These are phyloP conservation scores for Aselliscus stoliczkanus DNA, from an alignment of 2,797 vertebrate species.

Conservation along the genomic window DNA sequence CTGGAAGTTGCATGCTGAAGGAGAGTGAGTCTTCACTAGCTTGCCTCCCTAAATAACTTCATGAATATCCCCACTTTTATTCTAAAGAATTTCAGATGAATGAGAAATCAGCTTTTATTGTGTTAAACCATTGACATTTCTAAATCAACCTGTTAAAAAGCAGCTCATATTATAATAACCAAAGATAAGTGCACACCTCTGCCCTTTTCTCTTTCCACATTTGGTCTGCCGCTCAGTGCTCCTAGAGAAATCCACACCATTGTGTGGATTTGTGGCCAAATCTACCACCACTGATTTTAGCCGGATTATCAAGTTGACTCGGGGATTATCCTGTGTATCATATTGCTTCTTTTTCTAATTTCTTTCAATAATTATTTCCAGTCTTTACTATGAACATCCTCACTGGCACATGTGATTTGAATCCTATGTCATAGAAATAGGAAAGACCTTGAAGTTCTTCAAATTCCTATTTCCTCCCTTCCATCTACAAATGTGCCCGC, in stretches of 20 bases:
- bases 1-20: background rate
- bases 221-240: background rate
- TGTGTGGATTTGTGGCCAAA: background rate
- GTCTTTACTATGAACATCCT: background rate
- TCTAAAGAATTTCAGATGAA: background rate
- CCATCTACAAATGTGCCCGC: background rate
- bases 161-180: background rate
- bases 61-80: background rate
- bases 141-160: background rate
- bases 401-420: background rate
- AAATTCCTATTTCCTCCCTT: background rate
- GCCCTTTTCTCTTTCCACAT: background rate
- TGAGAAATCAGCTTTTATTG: background rate
- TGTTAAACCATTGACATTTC: background rate
- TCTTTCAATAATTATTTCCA: background rate
- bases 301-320: background rate
- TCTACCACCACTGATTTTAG: background rate
- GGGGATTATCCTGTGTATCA: background rate
- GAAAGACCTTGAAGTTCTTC: background rate
- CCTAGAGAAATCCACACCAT: background rate
- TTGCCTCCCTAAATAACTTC: background rate
- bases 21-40: background rate
- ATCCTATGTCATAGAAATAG: background rate
- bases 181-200: background rate
- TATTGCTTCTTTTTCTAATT: background rate